These are phyloP conservation scores for Cettia cetti DNA, from an alignment of 2,113 vertebrate genomes.

Conservation along the genomic window DNA sequence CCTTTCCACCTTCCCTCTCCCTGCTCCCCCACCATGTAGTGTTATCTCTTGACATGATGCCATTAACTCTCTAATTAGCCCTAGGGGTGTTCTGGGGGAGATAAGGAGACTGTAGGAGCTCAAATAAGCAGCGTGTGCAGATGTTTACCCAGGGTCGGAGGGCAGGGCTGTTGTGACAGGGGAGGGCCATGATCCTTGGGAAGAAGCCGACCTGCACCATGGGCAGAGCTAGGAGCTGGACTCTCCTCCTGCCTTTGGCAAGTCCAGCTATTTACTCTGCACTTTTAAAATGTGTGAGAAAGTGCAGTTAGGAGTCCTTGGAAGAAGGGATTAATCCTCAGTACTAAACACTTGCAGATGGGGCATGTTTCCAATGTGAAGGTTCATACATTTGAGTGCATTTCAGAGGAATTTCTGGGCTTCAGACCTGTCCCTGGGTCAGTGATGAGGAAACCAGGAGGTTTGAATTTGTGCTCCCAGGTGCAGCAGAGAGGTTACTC, in stretches of 20 bases:
- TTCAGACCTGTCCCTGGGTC: background rate
- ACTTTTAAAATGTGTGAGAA: fast-evolving
- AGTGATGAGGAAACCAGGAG: background rate
- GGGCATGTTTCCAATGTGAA: background rate
- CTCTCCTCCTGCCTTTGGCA: background rate
- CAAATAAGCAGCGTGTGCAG: constrained; percentile 63
- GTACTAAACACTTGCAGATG: background rate
- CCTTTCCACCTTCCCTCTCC: constrained; percentile 32
- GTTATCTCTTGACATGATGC: constrained; percentile 52
- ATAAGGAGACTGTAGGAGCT: constrained; percentile 48
- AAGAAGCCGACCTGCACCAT: background rate
- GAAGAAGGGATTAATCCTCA: background rate
- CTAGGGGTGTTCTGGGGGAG: constrained; percentile 55
- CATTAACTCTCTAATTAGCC: constrained; percentile 73
- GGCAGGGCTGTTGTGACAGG: constrained; percentile 75
- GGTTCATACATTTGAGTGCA: background rate
- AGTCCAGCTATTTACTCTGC: background rate
- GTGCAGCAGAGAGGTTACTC: background rate
- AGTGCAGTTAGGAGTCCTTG: background rate
- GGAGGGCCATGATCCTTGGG: constrained; percentile 11
- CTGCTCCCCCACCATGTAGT: background rate
- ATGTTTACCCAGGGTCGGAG: constrained; percentile 75
- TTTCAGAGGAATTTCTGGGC: background rate
- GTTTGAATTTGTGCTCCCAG: fast-evolving
- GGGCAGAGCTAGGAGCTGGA: background rate